phyloP scores from a whole-genome alignment of 1,140 invertebrate genomes.

The Druon quercuslanigerum region DNA sequence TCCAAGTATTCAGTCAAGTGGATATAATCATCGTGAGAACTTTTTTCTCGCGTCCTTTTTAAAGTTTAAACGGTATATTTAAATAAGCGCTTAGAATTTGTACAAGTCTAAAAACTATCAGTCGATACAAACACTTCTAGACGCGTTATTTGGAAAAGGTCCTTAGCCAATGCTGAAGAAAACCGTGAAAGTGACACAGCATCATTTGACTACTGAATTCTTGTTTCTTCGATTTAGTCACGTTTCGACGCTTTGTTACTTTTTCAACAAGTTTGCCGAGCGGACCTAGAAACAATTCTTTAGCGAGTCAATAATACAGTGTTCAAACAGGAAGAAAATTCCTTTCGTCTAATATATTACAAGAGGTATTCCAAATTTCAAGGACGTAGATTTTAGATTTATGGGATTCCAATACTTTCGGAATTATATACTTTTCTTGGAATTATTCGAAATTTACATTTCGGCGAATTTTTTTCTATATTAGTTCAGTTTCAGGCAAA shows the following conservation, averaged over 20 bases:
- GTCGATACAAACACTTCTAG: not conserved
- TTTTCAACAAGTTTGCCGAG: slow-evolving; percentile 1
- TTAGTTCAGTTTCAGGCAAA: not conserved
- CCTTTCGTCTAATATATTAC: not conserved
- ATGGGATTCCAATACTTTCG: not conserved
- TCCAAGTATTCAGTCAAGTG: not conserved
- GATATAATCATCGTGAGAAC: not conserved
- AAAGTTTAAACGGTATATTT: not conserved
- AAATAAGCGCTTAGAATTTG: slow-evolving; percentile 3
- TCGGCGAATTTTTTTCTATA: not conserved
- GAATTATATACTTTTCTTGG: not conserved
- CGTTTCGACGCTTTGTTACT: not conserved
- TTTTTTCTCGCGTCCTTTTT: not conserved
- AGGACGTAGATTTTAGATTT: not conserved
- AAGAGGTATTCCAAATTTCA: not conserved
- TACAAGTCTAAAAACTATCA: not conserved
- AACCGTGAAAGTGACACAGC: slow-evolving; percentile 9
- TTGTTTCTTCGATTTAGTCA: not conserved
- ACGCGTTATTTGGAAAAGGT: slow-evolving; percentile 19
- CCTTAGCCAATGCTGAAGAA: not conserved
- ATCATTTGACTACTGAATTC: slow-evolving; percentile 15
- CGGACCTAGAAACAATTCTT: not conserved
- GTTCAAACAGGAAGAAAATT: not conserved
- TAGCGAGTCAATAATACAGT: not conserved
- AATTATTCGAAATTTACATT: slow-evolving; percentile 33